Evolutionary conservation across 30 jellyfish, hydroid and myxozoan genomes (phyloP).

Genomic region (Aurelia aurita complex sp. Pacific): DNA sequence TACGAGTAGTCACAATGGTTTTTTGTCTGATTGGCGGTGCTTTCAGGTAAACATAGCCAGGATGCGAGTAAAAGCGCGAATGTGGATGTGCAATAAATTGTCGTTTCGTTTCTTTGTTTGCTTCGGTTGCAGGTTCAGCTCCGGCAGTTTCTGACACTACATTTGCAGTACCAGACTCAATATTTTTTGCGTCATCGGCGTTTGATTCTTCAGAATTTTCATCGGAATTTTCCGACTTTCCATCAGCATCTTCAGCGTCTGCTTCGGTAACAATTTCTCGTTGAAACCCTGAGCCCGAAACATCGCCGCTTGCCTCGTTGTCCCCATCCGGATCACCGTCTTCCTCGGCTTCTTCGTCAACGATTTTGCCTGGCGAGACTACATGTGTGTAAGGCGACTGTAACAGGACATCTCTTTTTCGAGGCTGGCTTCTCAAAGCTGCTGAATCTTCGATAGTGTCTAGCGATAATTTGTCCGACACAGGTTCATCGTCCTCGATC

Average conservation of each 20-base stretch:
- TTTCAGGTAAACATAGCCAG: slow-evolving; percentile 88
- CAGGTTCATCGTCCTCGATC: slow-evolving; percentile 24
- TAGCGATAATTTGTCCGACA: background rate
- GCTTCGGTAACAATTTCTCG: slow-evolving; percentile 37
- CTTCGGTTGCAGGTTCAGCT: slow-evolving; percentile 10
- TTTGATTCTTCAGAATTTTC: background rate
- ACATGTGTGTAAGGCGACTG: slow-evolving; percentile 12
- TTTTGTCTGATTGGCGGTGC: slow-evolving; percentile 96
- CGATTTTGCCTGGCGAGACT: slow-evolving; percentile 54
- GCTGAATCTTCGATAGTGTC: background rate
- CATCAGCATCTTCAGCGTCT: slow-evolving; percentile 38
- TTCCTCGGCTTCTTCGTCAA: slow-evolving; percentile 62
- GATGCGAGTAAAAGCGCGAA: slow-evolving; percentile 60
- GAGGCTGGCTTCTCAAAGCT: slow-evolving; percentile 12
- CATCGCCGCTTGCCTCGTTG: slow-evolving; percentile 42
- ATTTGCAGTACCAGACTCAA: background rate
- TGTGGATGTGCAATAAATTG: slow-evolving; percentile 88
- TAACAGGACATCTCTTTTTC: slow-evolving; percentile 21
- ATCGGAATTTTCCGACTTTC: slow-evolving; percentile 22
- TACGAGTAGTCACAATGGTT: slow-evolving; percentile 91
- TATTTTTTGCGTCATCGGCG: background rate
- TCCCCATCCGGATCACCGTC: slow-evolving; percentile 57
- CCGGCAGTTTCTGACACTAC: background rate
- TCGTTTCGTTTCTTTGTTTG: slow-evolving; percentile 57
- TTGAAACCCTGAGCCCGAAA: slow-evolving; percentile 51